A percentile compares a stretch with the other conserved stretches of the same genome.
phyloP scores from a whole-genome alignment of 2,113 vertebrate species.

The Leptobrachium leishanense region DNA sequence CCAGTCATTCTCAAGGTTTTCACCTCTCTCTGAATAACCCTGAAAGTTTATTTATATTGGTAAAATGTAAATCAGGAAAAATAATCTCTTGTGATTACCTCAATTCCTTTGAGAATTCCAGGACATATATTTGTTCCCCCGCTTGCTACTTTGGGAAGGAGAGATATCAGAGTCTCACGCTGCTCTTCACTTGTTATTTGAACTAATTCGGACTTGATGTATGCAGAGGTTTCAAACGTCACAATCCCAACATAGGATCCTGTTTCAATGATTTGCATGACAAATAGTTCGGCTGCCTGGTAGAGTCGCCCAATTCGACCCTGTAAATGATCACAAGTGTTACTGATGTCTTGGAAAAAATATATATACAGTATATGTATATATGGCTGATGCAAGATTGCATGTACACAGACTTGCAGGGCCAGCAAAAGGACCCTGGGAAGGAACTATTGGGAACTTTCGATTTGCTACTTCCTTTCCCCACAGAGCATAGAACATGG shows the following conservation, averaged over 20 bases:
- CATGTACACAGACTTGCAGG: too few relatives aligned
- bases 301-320: conserved; percentile 52
- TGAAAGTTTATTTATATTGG: too few relatives aligned
- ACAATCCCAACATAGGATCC: conserved; percentile 61
- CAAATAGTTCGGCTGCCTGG: conserved; percentile 66
- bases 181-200: conserved; percentile 47
- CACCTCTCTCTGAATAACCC: too few relatives aligned
- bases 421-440: too few relatives aligned
- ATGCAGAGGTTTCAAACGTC: conserved; percentile 52
- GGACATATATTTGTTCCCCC: conserved; percentile 52
- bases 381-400: too few relatives aligned
- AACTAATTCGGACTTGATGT: conserved; percentile 46
- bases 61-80: too few relatives aligned
- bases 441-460: too few relatives aligned
- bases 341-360: too few relatives aligned
- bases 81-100: conserved; percentile 51
- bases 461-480: too few relatives aligned
- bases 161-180: conserved; percentile 53
- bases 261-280: conserved; percentile 60
- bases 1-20: too few relatives aligned
- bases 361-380: too few relatives aligned
- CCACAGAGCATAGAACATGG: too few relatives aligned
- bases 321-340: conserved; percentile 30
- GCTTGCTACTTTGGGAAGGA: conserved; percentile 46
- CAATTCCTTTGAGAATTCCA: conserved; percentile 56